Conservation (phyloP, 2,888 invertebrate species). For the Cryptocheilus praepositus region DNA sequence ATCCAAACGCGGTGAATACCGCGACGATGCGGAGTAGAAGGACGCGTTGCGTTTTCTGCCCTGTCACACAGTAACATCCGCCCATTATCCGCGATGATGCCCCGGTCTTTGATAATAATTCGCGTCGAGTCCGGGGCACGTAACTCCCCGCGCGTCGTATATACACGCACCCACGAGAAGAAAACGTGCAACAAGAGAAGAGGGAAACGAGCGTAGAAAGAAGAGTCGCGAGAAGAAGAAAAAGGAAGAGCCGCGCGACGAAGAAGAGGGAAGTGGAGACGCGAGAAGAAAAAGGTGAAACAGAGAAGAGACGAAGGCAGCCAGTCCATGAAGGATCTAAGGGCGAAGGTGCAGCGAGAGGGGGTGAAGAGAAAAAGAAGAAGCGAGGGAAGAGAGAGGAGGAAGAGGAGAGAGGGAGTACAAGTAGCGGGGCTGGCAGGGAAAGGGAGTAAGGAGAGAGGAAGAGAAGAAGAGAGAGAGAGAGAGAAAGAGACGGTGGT, state of each 20-base stretch:
- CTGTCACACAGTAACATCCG: conserved; percentile 62
- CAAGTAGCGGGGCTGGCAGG: conserved; percentile 27
- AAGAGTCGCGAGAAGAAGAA: conserved; percentile 9
- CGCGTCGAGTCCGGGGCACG: conserved; percentile 44
- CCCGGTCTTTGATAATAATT: conserved; percentile 59
- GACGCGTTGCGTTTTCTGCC: conserved; percentile 47
- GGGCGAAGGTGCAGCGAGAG: conserved; percentile 40
- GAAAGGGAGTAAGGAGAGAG: conserved; percentile 21
- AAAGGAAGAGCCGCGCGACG: conserved; percentile 20
- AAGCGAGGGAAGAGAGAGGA: conserved; percentile 6
- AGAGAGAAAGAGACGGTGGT: conserved; percentile 64
- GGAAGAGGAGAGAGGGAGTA: conserved; percentile 8
- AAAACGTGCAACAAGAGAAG: neutral
- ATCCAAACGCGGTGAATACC: neutral
- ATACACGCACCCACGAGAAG: conserved; percentile 15
- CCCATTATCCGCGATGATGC: conserved; percentile 57
- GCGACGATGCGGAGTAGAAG: neutral
- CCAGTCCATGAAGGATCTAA: conserved; percentile 16
- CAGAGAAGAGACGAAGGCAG: conserved; percentile 16
- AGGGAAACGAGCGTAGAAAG: conserved; percentile 22
- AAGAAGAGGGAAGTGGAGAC: conserved; percentile 10
- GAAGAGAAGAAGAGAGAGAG: conserved; percentile 31
- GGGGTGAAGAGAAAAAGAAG: conserved; percentile 16
- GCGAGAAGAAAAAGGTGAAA: conserved; percentile 5
- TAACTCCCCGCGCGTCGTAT: conserved; percentile 22